Evolutionary conservation across 2,797 vertebrate genomes (phyloP), one percentile per base, ranked within the genome.

Genomic region (Eulemur albifrons): DNA sequence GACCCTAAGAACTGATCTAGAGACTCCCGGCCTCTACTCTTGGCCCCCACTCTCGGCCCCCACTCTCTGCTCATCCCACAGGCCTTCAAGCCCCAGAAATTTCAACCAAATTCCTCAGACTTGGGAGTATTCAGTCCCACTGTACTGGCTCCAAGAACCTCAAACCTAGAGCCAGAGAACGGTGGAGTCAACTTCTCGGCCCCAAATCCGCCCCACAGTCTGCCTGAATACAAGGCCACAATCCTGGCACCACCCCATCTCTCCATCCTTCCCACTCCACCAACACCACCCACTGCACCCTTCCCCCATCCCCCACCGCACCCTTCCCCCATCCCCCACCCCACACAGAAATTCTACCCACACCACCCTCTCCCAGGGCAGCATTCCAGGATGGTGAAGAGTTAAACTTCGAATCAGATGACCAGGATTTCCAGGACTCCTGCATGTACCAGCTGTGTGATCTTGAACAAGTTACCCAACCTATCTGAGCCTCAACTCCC

Each of bases 371-470:
- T 57, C 40, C 25, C 2, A 80, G 67, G 52, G 35, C 67, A 88
- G 35, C 32, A 35, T 82, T 65, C 76, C 67, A 77, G 48, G 67
- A 90, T 12, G 6, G 9, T 35, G 43, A 14, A 27, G 18, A 82
- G 67, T 94, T 88, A 89, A 80, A 76, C 40, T 70, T 93, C 35
- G 10, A 52, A 69, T 88, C 38, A 84, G 80, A 65, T n/a, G 32
- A 61, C 79, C 48, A 40, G 40, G 7, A 61, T 69, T 32, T 81
- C 11, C 5, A 48, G 54, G 63, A 5, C 25, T 90, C 88, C 73
- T 17, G 15, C 52, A 79, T 77, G 89, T 86, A 81, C 20, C 59
- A 84, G 3, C 54, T 94, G 20, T 70, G n/a, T 86, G 52, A 90
- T 38, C 30, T 35, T 88, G 61, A 81, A 27, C 70, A 38, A 82